Base-by-base conservation (phyloP, 2,797 vertebrate genomes). In the Tauraco hartlaubi region DNA sequence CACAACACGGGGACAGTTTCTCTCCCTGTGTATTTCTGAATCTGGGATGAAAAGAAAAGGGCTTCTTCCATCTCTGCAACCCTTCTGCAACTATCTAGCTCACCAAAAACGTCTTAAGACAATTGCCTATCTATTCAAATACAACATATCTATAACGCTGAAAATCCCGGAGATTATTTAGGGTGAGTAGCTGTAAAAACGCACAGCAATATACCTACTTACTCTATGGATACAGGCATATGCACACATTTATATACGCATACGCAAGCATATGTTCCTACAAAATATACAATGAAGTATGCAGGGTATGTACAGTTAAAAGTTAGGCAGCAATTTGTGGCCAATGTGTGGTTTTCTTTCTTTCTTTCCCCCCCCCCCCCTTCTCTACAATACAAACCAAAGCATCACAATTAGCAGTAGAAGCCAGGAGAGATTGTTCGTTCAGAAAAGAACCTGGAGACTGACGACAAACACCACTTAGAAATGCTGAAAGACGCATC, bases 311-410 rank as follows among this genome's bases (percentile, higher is more conserved):
- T 48, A 11, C 23, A 52, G 26, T 13, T 85, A 71, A 56, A 56
- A 96, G 86, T 81, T 74, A 91, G 77, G 79, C 92, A 96, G 73
- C 78, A 88, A 78, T 97, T 96, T 96, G 91, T 90, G 91, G 93
- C 92, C 88, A 94, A 2, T 72, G 85, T 31, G 44, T 37, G 44
- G 55, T 59, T 95, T 95, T 88, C 86, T 94, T 95, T 19, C 7
- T 83, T 72, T 94, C 94, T 91, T 86, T 82, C n/a, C n/a, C n/a
- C n/a, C n/a, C n/a, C n/a, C 2, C 39, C 39, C 39, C 39, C 39
- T 12, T 3, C 55, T 37, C 46, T 56, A 4, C 54, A 64, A 67
- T 26, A 35, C 48, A 82, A 82, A 90, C 64, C 66, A 77, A 85
- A 84, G 76, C 85, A 92, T 88, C 92, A 94, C 84, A 93, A 77